Evolutionary conservation across 2,797 vertebrate genomes (phyloP), one percentile per base, ranked within the genome.

Genomic region (Ceryle rudis): DNA sequence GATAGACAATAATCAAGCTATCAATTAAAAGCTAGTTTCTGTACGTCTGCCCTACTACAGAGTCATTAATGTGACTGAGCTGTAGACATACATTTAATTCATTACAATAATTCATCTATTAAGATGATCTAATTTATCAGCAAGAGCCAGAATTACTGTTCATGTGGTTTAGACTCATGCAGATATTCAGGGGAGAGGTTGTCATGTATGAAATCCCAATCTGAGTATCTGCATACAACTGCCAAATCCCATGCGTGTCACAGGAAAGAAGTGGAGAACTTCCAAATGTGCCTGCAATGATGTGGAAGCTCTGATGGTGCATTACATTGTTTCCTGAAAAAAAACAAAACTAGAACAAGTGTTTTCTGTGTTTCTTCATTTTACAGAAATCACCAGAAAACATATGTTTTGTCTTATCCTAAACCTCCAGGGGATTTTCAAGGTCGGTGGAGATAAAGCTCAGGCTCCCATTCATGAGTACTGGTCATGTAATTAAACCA

Each of bases 401-500:
- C 78, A 70, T 73, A 81, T 23, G 84, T 64, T 92, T 90, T 52
- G 35, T 75, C 92, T 96, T 81, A 79, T 69, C 79, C 81, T 51
- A 91, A 94, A 75, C 72, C 81, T 83, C 61, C 65, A 79, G 78
- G 72, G 80, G 61, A 61, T 83, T 96, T 94, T 91, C 80, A 81
- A 47, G 92, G 81, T 91, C 96, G 94, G 72, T 72, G 46, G 49
- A 95, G 69, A 94, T 83, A 83, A 81, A 92, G 49, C 71, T 91
- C 49, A 72, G 70, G 46, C 75, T 95, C 35, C 79, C 49, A 55
- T 93, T 96, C 91, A 86, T 70, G 58, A 86, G 22, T 47, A 57
- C 42, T 61, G 69, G 42, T 81, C 89, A 72, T 51, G 69, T 93
- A 95, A 94, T 94, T 95, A 82, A 92, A 96, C 78, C 6, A 91